phyloP scores from a whole-genome alignment of 1,140 invertebrate species.

The Drosophila sulfurigaster region DNA sequence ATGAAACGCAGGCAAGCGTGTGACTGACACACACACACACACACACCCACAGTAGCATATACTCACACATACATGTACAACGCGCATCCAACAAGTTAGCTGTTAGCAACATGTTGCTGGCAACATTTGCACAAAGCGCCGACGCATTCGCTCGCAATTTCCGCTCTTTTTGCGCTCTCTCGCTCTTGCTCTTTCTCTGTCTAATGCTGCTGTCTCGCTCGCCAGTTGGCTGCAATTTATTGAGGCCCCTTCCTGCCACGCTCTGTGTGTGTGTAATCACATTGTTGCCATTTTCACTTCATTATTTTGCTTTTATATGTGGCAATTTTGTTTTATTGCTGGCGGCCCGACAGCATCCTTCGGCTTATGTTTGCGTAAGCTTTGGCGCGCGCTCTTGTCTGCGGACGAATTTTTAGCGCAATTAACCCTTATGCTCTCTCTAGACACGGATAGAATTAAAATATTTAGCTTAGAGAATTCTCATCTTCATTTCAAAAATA shows the following conservation, averaged over 20 bases:
- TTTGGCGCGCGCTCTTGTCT: constrained; percentile 15
- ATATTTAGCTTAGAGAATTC: no score
- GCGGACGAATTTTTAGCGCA: no score
- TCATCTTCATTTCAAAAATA: no score
- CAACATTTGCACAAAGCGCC: constrained; percentile 65
- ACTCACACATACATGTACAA: constrained; percentile 1
- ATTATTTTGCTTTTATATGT: constrained; percentile 82
- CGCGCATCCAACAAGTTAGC: constrained; percentile 79
- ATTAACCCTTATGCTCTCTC: no score
- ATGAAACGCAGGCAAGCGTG: constrained; percentile 32
- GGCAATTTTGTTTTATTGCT: constrained; percentile 79
- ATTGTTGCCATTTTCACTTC: constrained; percentile 84
- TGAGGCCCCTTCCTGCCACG: constrained; percentile 69
- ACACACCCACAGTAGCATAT: neutral
- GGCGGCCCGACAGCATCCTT: constrained; percentile 53
- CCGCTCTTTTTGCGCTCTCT: constrained; percentile 16
- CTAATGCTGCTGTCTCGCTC: constrained; percentile 13
- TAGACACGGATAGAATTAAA: no score
- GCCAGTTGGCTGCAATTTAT: constrained; percentile 62
- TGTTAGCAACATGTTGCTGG: constrained; percentile 63
- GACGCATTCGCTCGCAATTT: constrained; percentile 54
- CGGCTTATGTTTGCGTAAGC: constrained; percentile 59
- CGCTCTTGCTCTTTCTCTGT: neutral
- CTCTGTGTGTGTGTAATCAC: constrained; percentile 71
- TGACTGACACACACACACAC: constrained; percentile 1